Base-by-base conservation (phyloP, 1,140 invertebrate species). In the Zaprionus africanus region DNA sequence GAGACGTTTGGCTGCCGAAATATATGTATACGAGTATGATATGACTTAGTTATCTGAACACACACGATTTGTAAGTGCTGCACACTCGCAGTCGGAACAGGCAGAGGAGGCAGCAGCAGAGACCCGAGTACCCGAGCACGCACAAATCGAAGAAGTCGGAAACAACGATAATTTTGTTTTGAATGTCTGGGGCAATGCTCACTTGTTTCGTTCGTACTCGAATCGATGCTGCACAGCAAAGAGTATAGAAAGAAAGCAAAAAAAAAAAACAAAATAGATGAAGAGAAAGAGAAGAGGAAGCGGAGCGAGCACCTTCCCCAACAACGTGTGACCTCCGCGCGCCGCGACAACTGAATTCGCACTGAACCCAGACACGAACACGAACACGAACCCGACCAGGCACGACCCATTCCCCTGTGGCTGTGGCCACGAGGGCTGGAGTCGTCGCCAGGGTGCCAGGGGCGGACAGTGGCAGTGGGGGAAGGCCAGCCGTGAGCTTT, bases 331-430 rank as follows among this genome's bases (percentile, higher is more conserved):
- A 67, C 78, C 76, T 76, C 81, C 78, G 49, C 78, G 53, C 85
- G 76, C 68, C 58, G 71, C 72, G 81, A 75, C 71, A 79, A 73
- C 75, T 62, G 46, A 79, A 82, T 90, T 90, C 75, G 86, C 79
- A 88, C 85, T 88, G 85, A 84, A 67, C 51, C 61, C 74, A 19
- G 28, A 54, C 59, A 19, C 46, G n/a, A 46, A 17, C 15, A 13
- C 41, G 46, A 38, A 54, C 59, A 19, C 46, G 41, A 46, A 51
- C 46, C 46, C 46, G 46, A 49, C 19, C 46, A 11, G 41, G n/a
- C 38, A 28, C 26, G 9, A 12, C 31, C 46, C 46, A 11, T 51
- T 24, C 46, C 46, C 46, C 46, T 4, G 17, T 19, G 9, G 17
- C 11, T 4, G 9, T 19, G 9, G 17, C 11, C 19, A 12, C 9